Evolutionary conservation across 2,113 vertebrate genomes (phyloP).

Genomic region (Amphiprion ocellaris): DNA sequence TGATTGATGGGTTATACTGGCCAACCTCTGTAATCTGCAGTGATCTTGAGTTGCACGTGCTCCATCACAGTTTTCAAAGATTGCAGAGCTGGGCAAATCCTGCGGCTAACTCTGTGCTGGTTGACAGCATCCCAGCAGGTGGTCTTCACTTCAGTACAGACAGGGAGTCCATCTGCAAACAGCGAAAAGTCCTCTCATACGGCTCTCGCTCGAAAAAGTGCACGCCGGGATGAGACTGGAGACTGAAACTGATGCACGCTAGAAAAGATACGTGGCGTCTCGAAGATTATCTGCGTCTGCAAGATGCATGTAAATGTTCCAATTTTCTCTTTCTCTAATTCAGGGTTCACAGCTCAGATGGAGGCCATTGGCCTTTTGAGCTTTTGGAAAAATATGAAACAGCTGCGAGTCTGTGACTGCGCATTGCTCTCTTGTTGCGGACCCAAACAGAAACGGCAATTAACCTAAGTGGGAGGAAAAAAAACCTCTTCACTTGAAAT

Average conservation of each 20-base stretch:
- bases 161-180: constrained; percentile 58
- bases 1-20: constrained; percentile 48
- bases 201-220: not conserved
- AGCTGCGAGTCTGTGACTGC: constrained; percentile 17
- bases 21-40: constrained; percentile 50
- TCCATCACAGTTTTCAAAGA: constrained; percentile 35
- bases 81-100: constrained; percentile 39
- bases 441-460: constrained; percentile 51
- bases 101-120: constrained; percentile 22
- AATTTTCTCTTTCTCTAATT: constrained; percentile 54
- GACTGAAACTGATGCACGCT: constrained; percentile 18
- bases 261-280: constrained; percentile 8
- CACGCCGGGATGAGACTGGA: constrained; percentile 30
- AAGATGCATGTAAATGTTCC: constrained; percentile 59
- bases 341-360: constrained; percentile 46
- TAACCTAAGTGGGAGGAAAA: constrained; percentile 43
- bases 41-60: constrained; percentile 35
- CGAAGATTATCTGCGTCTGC: constrained; percentile 52
- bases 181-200: constrained; percentile 20
- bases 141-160: constrained; percentile 66
- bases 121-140: constrained; percentile 55
- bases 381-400: constrained; percentile 37
- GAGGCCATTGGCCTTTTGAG: constrained; percentile 47
- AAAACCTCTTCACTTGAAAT: constrained; percentile 35
- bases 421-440: constrained; percentile 33